These are phyloP conservation scores for Sitophilus oryzae DNA, from an alignment of 1,140 invertebrate species.

Conservation along the genomic window DNA sequence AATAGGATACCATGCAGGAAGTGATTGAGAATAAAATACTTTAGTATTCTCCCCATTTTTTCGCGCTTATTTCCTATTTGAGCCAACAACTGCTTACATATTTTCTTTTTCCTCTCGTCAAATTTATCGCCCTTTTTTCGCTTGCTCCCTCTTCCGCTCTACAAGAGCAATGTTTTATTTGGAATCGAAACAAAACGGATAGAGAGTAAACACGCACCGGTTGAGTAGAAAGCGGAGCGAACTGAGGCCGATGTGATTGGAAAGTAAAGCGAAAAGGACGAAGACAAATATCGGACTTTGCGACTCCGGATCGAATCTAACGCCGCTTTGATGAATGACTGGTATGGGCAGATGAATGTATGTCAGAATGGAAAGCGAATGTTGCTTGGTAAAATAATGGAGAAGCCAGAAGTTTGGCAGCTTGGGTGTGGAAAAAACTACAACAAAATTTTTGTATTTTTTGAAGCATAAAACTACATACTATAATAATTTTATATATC, in stretches of 20 bases:
- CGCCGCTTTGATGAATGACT: conserved; percentile 23
- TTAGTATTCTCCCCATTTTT: too few relatives aligned
- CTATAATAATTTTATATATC: too few relatives aligned
- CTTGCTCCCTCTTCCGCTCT: background rate
- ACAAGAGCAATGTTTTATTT: conserved; percentile 2
- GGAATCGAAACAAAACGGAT: conserved; percentile 6
- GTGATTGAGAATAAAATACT: too few relatives aligned
- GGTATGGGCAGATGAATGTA: conserved; percentile 18
- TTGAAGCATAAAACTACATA: too few relatives aligned
- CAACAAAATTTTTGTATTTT: too few relatives aligned
- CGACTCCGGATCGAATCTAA: conserved; percentile 13
- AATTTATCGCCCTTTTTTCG: background rate
- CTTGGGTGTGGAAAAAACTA: conserved; percentile 11
- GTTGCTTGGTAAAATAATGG: conserved; percentile 19
- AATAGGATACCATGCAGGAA: too few relatives aligned
- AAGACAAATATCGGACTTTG: conserved; percentile 21
- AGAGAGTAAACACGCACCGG: conserved; percentile 8
- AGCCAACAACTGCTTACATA: too few relatives aligned
- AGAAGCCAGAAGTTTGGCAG: conserved; percentile 12
- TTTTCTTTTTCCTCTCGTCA: background rate
- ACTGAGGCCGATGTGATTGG: conserved; percentile 10
- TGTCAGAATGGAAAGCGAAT: conserved; percentile 18
- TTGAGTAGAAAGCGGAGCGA: conserved; percentile 11
- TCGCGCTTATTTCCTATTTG: too few relatives aligned
- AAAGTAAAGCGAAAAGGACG: conserved; percentile 19